Evolutionary conservation across 2,888 invertebrate species (phyloP).

Genomic region (Argyresthia albistria): DNA sequence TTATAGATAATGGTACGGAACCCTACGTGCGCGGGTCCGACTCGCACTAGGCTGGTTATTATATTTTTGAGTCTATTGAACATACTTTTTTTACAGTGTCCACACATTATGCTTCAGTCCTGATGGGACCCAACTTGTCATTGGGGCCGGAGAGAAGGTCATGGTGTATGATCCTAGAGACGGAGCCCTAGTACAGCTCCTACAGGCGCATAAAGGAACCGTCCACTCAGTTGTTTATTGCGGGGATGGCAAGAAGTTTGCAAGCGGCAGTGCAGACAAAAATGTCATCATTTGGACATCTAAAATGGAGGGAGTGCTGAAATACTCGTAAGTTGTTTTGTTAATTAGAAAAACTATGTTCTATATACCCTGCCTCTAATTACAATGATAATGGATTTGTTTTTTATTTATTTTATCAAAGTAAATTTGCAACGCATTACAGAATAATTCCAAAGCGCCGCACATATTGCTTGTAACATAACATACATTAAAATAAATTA

Average conservation of each 20-base stretch:
- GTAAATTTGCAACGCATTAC: too few species aligned
- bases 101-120: slow-evolving; percentile 97
- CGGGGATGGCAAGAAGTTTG: slow-evolving; percentile 95
- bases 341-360: too few species aligned
- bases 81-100: slow-evolving; percentile 79
- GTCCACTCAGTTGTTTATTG: slow-evolving; percentile 95
- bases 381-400: too few species aligned
- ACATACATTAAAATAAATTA: too few species aligned
- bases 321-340: slow-evolving; percentile 85
- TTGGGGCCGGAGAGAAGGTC: slow-evolving; percentile 95
- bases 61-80: neutral
- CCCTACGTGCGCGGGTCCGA: too few species aligned
- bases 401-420: too few species aligned
- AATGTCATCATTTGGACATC: slow-evolving; percentile 98
- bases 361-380: neutral
- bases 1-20: too few species aligned
- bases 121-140: slow-evolving; percentile 93
- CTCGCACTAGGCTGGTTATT: neutral
- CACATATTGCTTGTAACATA: too few species aligned
- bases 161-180: slow-evolving; percentile 94
- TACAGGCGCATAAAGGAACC: slow-evolving; percentile 96
- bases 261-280: slow-evolving; percentile 97
- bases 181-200: slow-evolving; percentile 90
- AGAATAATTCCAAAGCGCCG: too few species aligned
- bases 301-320: slow-evolving; percentile 94